phyloP scores from a whole-genome alignment of 2,113 vertebrate genomes.

The Nettapus auritus region DNA sequence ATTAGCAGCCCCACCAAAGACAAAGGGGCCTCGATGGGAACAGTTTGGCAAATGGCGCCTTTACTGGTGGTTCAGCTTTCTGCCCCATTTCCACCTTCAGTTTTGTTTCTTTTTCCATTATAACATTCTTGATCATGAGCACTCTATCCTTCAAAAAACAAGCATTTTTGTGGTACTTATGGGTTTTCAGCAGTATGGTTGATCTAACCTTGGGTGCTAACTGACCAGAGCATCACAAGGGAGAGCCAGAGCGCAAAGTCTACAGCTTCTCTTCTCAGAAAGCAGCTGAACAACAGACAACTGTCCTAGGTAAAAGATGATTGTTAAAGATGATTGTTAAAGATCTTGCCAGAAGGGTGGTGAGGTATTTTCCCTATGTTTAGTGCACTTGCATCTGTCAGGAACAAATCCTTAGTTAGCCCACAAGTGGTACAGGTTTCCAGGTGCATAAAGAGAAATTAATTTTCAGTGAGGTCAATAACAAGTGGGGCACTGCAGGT shows the following conservation, averaged over 20 bases:
- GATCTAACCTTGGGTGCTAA: background rate
- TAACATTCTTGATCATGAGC: background rate
- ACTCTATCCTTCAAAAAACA: background rate
- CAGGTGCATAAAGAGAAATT: background rate
- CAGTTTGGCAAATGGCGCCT: accelerated
- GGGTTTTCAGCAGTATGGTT: too few relatives aligned
- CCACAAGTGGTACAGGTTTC: background rate
- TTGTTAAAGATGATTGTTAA: background rate
- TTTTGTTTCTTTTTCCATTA: background rate
- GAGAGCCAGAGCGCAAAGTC: background rate
- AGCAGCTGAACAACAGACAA: background rate
- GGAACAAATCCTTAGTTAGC: background rate
- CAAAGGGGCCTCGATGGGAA: background rate
- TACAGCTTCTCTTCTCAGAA: background rate
- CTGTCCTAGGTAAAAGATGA: background rate
- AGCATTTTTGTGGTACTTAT: too few relatives aligned
- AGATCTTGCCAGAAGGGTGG: background rate
- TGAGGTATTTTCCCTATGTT: background rate
- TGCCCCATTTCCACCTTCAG: background rate
- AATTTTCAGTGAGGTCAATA: background rate
- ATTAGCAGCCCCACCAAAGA: background rate
- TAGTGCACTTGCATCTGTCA: background rate
- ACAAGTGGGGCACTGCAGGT: background rate
- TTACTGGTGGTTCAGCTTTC: background rate
- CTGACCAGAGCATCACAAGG: accelerated